phyloP scores from a whole-genome alignment of 2,113 vertebrate genomes.

The Setophaga kirtlandii region DNA sequence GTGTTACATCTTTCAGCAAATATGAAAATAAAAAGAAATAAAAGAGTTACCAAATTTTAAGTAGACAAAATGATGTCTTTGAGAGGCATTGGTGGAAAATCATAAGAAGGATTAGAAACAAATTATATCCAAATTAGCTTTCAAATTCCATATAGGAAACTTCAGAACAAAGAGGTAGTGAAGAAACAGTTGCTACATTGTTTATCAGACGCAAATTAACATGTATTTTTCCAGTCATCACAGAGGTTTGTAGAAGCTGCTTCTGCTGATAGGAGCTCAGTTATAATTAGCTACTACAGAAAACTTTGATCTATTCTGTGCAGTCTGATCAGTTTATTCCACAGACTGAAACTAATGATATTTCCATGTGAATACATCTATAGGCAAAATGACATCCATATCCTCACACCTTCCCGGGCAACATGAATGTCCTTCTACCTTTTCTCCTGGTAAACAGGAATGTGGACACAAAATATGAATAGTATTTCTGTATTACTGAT shows the following conservation, averaged over 20 bases:
- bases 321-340: constrained; percentile 18
- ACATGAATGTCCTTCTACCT: not conserved
- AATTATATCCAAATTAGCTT: not conserved
- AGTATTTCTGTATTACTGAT: constrained; percentile 42
- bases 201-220: not conserved
- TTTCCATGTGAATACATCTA: constrained; percentile 32
- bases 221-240: not conserved
- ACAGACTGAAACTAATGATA: constrained; percentile 1
- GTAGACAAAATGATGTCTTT: not conserved
- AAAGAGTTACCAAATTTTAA: not conserved
- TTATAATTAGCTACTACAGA: not conserved
- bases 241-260: not conserved
- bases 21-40: not conserved
- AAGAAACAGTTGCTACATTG: not conserved
- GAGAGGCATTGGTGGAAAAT: not conserved
- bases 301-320: constrained; percentile 16
- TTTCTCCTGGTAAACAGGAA: constrained; percentile 25
- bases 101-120: not conserved
- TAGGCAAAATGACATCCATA: constrained; percentile 15
- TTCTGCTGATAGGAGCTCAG: not conserved
- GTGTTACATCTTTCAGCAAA: not conserved
- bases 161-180: not conserved
- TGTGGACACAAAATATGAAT: not conserved
- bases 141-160: not conserved
- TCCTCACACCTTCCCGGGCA: not conserved